Base-by-base conservation (phyloP, 2,888 invertebrate species). In the Blastobasis lacticolella region DNA sequence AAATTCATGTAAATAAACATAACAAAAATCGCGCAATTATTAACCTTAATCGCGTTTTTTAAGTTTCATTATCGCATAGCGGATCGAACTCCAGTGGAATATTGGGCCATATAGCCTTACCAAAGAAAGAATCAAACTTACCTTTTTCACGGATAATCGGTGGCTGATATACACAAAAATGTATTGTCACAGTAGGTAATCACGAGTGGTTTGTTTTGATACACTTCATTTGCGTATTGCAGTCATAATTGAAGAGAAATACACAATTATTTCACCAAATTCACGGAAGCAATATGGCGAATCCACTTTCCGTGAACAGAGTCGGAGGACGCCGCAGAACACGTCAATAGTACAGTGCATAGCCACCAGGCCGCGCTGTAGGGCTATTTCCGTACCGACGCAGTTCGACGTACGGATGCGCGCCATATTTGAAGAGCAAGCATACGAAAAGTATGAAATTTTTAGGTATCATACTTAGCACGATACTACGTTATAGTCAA, bases 31-130 rank as follows among this genome's bases (percentile, higher is more conserved):
- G 88, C 78, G 89, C 89, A 88, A 89, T 88, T 88, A 88, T 89
- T 88, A 88, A 87, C 89, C 89, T 89, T 89, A 89, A 88, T 88
- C 87, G 82, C 89, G 84, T 88, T 88, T 88, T 88, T 87, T 89
- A 89, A 88, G 89, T 89, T 88, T 88, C 88, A 89, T 89, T 88
- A 89, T 89, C 88, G 89, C 89, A 87, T 88, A 89, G 88, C 88
- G 88, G 86, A 87, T 87, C 87, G 87, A 88, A 88, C 85, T 86
- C 88, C 85, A 84, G 88, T 87, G 88, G 89, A 89, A 89, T 88
- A 88, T 87, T 89, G 86, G 88, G 88, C 89, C 89, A 89, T 89
- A 88, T 87, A 88, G 88, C 81, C 89, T 87, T 86, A 80, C 79
- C 77, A 81, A 73, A 84, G 85, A 71, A 80, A 82, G 81, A 81